Evolutionary conservation across 2,797 vertebrate species (phyloP), one percentile per base, ranked within the genome.

Genomic region (Macropodus opercularis): DNA sequence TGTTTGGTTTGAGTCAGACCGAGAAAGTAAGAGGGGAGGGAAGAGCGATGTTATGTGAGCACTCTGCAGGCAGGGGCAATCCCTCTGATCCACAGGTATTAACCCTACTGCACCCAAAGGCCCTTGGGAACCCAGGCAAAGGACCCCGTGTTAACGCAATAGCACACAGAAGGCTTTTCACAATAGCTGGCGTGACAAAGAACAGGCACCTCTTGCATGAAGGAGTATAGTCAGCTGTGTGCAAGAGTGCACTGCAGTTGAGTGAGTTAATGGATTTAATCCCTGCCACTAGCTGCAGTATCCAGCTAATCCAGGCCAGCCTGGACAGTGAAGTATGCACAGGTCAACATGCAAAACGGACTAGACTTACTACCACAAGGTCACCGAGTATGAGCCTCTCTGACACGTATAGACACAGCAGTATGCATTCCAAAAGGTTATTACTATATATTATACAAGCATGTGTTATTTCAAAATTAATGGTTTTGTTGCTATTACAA

Each of bases 171-270:
- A 41, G 65, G 60, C 71, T 79, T 74, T 76, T 72, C 68, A 90
- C 89, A 90, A 92, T 87, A 80, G 85, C 80, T 91, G 76, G 77
- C 74, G 70, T 86, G 87, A 92, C 87, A 83, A 79, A 68, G 70
- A 79, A 43, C 75, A 79, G 68, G 68, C 72, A 72, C 65, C 74
- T 71, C 63, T 64, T 76, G 72, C 59, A 23, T 55, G 35, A 75
- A 56, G 79, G 65, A 41, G 67, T 65, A 69, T 23, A 27, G 75
- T 73, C 80, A 80, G 79, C 66, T 85, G 85, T 80, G 77, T 68
- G 59, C 69, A 79, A 62, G 68, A 80, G 69, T 82, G 75, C 61
- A 58, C 79, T 39, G 21, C 75, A 81, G 73, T 32, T 76, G 82
- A 82, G 74, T 75, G 70, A 19, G 54, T 80, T 83, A 82, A 83